Evolutionary conservation across 2,113 vertebrate genomes (phyloP).

Genomic region (Syrrhaptes paradoxus): DNA sequence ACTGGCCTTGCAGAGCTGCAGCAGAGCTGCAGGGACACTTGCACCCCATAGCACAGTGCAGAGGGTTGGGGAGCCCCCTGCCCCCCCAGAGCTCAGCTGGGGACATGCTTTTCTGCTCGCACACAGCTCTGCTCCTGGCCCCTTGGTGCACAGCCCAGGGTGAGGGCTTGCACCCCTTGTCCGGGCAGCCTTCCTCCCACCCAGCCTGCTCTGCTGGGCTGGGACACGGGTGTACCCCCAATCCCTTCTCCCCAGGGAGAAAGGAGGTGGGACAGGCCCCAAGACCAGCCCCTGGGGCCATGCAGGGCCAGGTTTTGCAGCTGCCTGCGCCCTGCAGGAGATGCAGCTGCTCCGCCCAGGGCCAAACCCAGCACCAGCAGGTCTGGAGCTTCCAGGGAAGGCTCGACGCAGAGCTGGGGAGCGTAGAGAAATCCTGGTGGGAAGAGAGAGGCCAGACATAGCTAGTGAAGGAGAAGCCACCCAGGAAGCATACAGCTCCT

Average conservation of each 20-base stretch:
- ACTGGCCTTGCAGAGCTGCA: not conserved
- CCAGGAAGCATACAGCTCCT: not conserved
- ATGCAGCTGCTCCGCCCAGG: not conserved
- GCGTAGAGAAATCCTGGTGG: not conserved
- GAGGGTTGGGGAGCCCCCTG: not conserved
- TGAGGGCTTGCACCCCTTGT: not conserved
- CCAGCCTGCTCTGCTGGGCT: not conserved
- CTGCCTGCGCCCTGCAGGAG: not conserved
- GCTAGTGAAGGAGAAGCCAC: not conserved
- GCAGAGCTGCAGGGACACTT: not conserved
- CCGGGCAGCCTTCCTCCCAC: not conserved
- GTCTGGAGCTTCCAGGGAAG: not conserved
- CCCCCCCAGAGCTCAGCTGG: not conserved
- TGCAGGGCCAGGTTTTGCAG: not conserved
- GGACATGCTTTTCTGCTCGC: fast-evolving
- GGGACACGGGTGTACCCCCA: not conserved
- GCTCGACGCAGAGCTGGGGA: not conserved
- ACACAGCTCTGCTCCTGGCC: not conserved
- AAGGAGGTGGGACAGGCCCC: not conserved
- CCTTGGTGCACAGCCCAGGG: fast-evolving
- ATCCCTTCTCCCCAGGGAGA: not conserved
- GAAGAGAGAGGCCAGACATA: not conserved
- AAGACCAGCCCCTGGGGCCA: not conserved
- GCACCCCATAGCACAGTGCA: fast-evolving
- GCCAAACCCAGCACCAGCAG: not conserved